Conservation (phyloP, 2,797 vertebrate species). For the Lepidocolaptes lacrymiger region DNA sequence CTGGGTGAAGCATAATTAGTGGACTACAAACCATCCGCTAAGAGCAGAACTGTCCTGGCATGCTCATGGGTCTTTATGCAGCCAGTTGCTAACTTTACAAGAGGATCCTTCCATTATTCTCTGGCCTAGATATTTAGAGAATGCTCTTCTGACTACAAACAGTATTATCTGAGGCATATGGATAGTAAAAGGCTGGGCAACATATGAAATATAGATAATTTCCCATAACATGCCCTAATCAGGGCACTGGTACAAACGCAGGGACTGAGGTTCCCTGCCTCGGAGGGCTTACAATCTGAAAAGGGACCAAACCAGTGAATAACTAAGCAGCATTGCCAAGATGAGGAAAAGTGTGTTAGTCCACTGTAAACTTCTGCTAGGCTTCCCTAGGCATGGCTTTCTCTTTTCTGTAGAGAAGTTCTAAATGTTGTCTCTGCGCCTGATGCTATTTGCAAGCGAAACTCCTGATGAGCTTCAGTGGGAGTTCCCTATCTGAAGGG, state of each 20-base stretch:
- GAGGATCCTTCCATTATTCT: not conserved
- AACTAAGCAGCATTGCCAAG: not conserved
- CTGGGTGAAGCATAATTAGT: not conserved
- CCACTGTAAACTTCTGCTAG: not conserved
- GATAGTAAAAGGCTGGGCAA: not conserved
- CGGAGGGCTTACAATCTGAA: not conserved
- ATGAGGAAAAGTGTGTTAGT: fast-evolving
- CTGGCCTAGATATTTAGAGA: not conserved
- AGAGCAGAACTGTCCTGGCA: not conserved
- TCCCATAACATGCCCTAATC: not conserved
- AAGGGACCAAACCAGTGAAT: not conserved
- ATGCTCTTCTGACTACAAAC: not conserved
- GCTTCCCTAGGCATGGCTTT: not conserved
- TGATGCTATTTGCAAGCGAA: not conserved
- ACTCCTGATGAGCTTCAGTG: not conserved
- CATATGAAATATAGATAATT: not conserved
- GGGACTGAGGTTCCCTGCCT: not conserved
- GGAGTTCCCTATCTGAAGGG: not conserved
- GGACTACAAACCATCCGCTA: not conserved
- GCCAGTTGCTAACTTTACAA: not conserved
- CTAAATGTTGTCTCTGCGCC: not conserved
- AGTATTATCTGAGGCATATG: not conserved
- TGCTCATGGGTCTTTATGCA: not conserved
- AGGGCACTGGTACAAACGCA: not conserved
- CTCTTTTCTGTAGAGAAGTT: not conserved